These are phyloP conservation scores for Macrocentrus cingulum DNA, from an alignment of 1,140 invertebrate genomes.

Conservation along the genomic window DNA sequence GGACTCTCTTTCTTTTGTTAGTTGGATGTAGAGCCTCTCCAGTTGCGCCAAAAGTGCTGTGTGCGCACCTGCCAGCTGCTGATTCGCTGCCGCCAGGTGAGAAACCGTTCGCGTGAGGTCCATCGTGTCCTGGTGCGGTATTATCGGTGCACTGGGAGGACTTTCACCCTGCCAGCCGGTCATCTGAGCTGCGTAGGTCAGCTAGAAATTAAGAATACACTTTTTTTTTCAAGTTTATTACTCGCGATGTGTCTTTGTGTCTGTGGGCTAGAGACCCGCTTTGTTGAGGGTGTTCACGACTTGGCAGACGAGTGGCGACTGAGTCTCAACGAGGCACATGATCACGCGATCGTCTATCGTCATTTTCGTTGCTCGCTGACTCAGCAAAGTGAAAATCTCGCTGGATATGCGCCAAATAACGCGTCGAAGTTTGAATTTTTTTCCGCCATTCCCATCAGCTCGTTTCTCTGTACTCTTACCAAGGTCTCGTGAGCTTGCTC, in stretches of 20 bases:
- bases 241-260: too few species aligned
- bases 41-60: constrained; percentile 44
- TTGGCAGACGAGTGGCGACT: constrained; percentile 24
- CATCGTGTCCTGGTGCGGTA: constrained; percentile 36
- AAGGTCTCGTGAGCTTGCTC: constrained; percentile 34
- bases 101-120: constrained; percentile 46
- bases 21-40: constrained; percentile 43
- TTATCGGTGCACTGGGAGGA: constrained; percentile 26
- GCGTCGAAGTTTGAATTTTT: too few species aligned
- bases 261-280: too few species aligned
- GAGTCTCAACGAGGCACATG: constrained; percentile 32
- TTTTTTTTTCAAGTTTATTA: too few species aligned
- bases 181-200: constrained; percentile 41
- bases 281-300: too few species aligned
- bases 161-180: constrained; percentile 40
- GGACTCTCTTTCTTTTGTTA: constrained; percentile 35
- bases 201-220: constrained; percentile 37
- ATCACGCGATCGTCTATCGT: constrained; percentile 35
- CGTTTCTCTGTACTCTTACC: constrained; percentile 34
- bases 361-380: constrained; percentile 39
- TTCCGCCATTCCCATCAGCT: too few species aligned
- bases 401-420: constrained; percentile 28
- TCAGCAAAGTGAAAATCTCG: constrained; percentile 34
- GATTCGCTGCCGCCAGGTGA: constrained; percentile 49
- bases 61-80: constrained; percentile 48